These are phyloP conservation scores for Philaethria dido DNA, from an alignment of 2,888 invertebrate species.

Conservation along the genomic window DNA sequence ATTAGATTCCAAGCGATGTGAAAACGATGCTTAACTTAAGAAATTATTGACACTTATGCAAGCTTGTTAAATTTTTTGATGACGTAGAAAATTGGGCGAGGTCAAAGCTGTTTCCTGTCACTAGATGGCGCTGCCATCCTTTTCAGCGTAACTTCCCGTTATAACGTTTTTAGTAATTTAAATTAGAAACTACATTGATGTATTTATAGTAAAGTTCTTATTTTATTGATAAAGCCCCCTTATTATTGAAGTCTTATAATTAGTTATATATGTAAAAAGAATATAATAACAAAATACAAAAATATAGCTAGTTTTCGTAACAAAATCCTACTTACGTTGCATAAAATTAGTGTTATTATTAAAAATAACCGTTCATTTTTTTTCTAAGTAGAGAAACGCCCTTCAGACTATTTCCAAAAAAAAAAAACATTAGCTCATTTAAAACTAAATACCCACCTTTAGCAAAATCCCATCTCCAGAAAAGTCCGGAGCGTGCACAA, in stretches of 20 bases:
- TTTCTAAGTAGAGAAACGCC: neutral
- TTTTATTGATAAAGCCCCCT: no score
- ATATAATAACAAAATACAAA: neutral
- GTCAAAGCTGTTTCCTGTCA: slow-evolving; percentile 28
- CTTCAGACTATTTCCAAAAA: neutral
- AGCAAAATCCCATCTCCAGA: slow-evolving; percentile 66
- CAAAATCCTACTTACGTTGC: neutral
- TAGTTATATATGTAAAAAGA: neutral
- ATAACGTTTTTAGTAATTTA: slow-evolving; percentile 4
- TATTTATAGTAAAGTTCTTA: no score
- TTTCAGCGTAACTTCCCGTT: neutral
- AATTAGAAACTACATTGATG: neutral
- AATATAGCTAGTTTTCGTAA: neutral
- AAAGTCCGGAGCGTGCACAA: slow-evolving; percentile 52
- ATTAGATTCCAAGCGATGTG: neutral
- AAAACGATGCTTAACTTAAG: neutral
- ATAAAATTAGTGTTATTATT: neutral
- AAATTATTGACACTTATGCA: neutral
- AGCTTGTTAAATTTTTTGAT: neutral
- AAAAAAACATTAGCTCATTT: neutral
- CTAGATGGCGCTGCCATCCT: slow-evolving; percentile 37
- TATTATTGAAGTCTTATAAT: neutral
- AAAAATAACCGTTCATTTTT: neutral
- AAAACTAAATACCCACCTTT: slow-evolving; percentile 55
- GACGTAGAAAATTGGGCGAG: slow-evolving; percentile 30